Conservation (phyloP, 2,797 vertebrate genomes). For the Mus minutoides region DNA sequence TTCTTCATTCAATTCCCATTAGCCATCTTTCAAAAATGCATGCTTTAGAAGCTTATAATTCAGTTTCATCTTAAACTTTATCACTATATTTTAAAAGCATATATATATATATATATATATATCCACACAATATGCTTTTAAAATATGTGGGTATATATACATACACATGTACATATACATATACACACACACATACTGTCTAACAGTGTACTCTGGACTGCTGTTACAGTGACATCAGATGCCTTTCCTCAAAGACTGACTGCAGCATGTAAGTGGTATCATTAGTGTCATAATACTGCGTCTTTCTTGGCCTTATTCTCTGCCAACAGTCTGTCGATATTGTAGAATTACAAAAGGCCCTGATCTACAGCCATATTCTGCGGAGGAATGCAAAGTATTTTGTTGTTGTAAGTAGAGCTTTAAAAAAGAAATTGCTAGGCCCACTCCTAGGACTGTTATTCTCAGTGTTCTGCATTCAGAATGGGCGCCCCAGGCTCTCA, state of each 20-base stretch:
- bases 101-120: no score
- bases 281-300: conserved; percentile 26
- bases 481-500: conserved; percentile 53
- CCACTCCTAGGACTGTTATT: conserved; percentile 62
- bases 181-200: not conserved
- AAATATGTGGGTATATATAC: not conserved
- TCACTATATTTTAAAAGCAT: not conserved
- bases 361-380: conserved; percentile 64
- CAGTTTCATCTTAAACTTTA: conserved; percentile 59
- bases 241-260: conserved; percentile 47
- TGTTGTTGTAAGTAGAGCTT: conserved; percentile 73
- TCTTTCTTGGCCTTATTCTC: conserved; percentile 60
- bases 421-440: conserved; percentile 66
- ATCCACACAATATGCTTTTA: not conserved
- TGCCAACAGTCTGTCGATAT: conserved; percentile 42
- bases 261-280: not conserved
- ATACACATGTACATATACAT: not conserved
- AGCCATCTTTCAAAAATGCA: conserved; percentile 51
- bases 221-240: conserved; percentile 21
- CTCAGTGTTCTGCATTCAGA: conserved; percentile 57
- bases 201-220: not conserved
- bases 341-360: conserved; percentile 58
- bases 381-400: conserved; percentile 74
- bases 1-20: not conserved
- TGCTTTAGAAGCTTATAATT: conserved; percentile 64